A percentile compares a stretch with the other conserved stretches of the same genome.
These are phyloP conservation scores for Dinocampus coccinellae DNA, from an alignment of 2,888 invertebrate species.

Conservation along the genomic window DNA sequence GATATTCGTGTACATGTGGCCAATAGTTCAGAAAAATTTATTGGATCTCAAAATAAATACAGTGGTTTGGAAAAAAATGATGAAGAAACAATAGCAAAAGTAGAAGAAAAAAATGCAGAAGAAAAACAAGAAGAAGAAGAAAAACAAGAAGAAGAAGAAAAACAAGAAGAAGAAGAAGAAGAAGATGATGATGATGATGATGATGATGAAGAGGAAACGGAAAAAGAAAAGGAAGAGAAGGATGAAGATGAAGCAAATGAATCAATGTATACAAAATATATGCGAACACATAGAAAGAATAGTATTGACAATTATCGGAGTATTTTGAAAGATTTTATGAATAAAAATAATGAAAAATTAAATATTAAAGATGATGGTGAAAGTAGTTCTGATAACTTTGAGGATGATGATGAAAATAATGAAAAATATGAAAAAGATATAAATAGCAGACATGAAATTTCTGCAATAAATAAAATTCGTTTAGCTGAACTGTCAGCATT, in stretches of 20 bases:
- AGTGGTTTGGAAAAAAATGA: not conserved
- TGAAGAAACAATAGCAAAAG: not conserved
- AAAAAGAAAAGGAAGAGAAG: slow-evolving; percentile 8
- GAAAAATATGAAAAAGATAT: not conserved
- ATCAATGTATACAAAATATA: slow-evolving; percentile 62
- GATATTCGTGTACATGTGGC: slow-evolving; percentile 25
- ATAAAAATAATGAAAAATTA: not conserved
- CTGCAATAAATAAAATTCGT: slow-evolving; percentile 6
- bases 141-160: not conserved
- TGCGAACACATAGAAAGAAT: slow-evolving; percentile 51
- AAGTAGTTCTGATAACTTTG: slow-evolving; percentile 23
- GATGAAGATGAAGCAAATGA: slow-evolving; percentile 40
- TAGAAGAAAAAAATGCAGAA: not conserved
- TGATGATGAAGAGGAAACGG: slow-evolving; percentile 34
- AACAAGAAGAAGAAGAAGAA: not conserved
- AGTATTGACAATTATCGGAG: slow-evolving; percentile 60
- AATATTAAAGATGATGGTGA: slow-evolving; percentile 4
- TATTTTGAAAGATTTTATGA: slow-evolving; percentile 37
- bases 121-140: not conserved
- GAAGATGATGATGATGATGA: slow-evolving; percentile 32
- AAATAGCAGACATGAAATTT: slow-evolving; percentile 1
- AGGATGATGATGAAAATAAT: slow-evolving; percentile 32
- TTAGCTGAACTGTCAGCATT: slow-evolving; percentile 11
- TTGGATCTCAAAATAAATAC: slow-evolving; percentile 12
- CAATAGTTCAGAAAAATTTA: slow-evolving; percentile 34